phyloP scores from a whole-genome alignment of 2,888 invertebrate species.

The Conus canariensis region DNA sequence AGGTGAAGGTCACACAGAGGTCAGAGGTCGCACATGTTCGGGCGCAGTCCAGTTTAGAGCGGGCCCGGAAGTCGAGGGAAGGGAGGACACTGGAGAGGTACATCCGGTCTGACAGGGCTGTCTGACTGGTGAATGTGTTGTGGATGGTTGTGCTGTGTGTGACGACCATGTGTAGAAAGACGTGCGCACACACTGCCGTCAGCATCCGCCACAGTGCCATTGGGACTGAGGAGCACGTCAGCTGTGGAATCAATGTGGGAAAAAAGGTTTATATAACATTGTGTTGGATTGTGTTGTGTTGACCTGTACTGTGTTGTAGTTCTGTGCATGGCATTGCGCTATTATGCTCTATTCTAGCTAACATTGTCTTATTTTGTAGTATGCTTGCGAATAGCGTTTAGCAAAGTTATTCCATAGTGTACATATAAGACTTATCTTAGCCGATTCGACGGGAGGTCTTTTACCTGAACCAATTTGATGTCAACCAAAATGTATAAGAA shows the following conservation, averaged over 20 bases:
- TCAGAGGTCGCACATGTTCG: not conserved
- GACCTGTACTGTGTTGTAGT: no score
- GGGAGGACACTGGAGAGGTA: not conserved
- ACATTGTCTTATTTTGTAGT: no score
- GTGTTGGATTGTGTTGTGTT: no score
- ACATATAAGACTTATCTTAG: no score
- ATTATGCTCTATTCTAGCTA: no score
- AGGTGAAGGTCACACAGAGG: not conserved
- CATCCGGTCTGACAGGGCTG: not conserved
- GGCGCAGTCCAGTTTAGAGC: not conserved
- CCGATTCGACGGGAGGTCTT: no score
- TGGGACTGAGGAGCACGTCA: not conserved
- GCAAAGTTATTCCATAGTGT: no score
- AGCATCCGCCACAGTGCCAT: not conserved
- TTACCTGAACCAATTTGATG: no score
- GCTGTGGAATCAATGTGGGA: not conserved
- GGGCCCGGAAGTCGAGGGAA: not conserved
- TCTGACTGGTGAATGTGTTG: not conserved
- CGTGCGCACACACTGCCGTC: not conserved
- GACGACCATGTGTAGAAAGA: not conserved
- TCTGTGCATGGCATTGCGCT: no score
- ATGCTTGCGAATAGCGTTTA: no score
- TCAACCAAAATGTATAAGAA: no score
- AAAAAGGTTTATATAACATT: no score
- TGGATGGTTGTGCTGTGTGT: not conserved